Percentiles rank a stretch among this genome's conserved stretches.
phyloP scores from a whole-genome alignment of 2,797 vertebrate species.

The Allobates femoralis region DNA sequence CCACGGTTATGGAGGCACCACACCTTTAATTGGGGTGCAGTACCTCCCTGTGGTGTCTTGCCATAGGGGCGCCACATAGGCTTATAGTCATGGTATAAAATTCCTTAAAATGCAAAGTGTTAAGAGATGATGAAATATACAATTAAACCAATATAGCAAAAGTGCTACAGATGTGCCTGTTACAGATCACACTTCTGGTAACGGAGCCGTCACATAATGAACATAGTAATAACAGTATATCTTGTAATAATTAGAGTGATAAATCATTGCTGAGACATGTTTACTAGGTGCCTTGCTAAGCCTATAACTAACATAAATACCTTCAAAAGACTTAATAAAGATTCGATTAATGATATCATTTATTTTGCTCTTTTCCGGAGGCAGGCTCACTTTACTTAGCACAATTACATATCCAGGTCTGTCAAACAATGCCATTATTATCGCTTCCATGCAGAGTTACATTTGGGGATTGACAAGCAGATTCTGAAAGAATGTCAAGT shows the following conservation, averaged over 20 bases:
- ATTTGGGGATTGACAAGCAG: neutral
- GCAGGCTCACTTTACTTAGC: conserved; percentile 1
- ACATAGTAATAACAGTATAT: conserved; percentile 44
- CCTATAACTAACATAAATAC: conserved; percentile 40
- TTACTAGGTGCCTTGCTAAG: conserved; percentile 23
- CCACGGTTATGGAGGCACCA: no score
- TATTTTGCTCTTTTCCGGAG: neutral
- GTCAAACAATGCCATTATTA: neutral
- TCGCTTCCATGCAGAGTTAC: no score
- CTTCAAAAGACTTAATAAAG: conserved; percentile 29
- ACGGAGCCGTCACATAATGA: conserved; percentile 14
- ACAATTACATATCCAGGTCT: neutral
- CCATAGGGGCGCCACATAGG: no score
- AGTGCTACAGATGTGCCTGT: neutral
- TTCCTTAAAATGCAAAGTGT: neutral
- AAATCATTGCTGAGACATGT: conserved; percentile 28
- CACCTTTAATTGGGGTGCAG: no score
- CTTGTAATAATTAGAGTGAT: conserved; percentile 31
- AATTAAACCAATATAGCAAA: neutral
- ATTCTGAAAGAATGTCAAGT: neutral
- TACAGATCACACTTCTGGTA: conserved; percentile 10
- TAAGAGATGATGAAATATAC: neutral
- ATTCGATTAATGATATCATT: conserved; percentile 9
- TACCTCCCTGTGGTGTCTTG: no score
- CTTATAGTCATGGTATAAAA: no score